These are phyloP conservation scores for Leuciscus idus DNA, from an alignment of 2,113 vertebrate genomes.

Conservation along the genomic window DNA sequence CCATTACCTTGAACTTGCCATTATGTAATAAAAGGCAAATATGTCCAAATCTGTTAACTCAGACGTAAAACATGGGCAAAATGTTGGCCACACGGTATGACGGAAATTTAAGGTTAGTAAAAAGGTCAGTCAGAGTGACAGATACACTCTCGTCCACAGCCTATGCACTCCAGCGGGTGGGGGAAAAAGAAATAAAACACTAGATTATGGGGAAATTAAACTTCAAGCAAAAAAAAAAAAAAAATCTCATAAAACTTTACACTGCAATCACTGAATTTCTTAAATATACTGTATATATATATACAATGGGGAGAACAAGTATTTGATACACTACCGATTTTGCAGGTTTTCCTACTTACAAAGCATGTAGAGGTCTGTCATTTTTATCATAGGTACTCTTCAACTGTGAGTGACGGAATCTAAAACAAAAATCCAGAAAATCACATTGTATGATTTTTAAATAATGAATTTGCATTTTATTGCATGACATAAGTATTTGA, in stretches of 20 bases:
- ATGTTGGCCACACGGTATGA: neutral
- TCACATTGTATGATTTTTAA: too few relatives aligned
- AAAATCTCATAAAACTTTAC: neutral
- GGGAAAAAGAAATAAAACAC: neutral
- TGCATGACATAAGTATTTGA: too few relatives aligned
- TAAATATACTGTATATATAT: too few relatives aligned
- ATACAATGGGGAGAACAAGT: too few relatives aligned
- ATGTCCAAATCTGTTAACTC: slow-evolving; percentile 20
- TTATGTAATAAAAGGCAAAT: slow-evolving; percentile 36
- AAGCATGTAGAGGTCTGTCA: too few relatives aligned
- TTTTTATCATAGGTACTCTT: too few relatives aligned
- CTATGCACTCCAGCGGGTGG: neutral
- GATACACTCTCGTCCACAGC: neutral
- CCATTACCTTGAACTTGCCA: neutral
- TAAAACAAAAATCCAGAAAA: too few relatives aligned
- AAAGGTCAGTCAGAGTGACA: neutral
- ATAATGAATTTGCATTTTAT: too few relatives aligned
- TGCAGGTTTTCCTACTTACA: too few relatives aligned
- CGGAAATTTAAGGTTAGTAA: neutral
- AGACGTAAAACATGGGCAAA: slow-evolving; percentile 10
- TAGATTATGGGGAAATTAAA: neutral
- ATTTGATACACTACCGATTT: too few relatives aligned
- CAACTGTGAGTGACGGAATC: too few relatives aligned
- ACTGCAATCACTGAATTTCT: neutral
- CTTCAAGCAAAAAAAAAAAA: neutral